Evolutionary conservation across 2,113 vertebrate genomes (phyloP), one percentile per base, ranked within the genome.

Genomic region (Anguilla rostrata): DNA sequence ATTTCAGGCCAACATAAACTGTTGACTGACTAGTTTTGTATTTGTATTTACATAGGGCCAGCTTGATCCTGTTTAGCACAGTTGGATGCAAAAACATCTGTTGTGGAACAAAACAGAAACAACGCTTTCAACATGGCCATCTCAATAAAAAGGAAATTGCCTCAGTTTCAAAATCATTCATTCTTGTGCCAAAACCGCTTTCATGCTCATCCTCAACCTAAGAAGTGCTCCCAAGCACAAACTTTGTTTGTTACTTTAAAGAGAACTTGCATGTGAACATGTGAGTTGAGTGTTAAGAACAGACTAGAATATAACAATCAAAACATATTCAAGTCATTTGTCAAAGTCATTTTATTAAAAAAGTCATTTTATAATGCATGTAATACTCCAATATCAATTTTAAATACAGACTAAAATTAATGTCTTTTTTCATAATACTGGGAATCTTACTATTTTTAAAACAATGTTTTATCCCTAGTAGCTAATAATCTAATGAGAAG

Each of bases 401-500:
- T 96, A 96, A 96, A 96, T 95, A 95, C 92, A 91, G 93, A 92
- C 94, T 95, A 96, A 95, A 96, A 96, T 93, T 83, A 89, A 88
- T 92, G 40, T 91, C 88, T 93, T 90, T 87, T 87, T 86, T 83
- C 34, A 88, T 92, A 94, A 94, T 89, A 95, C 90, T 94, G 89
- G 85, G 85, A 91, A 87, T 88, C 84, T 87, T 82, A 91, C 89
- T 90, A 93, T 78, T 89, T 92, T 94, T 94, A 95, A 96, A 95
- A 87, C 86, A 84, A 95, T 89, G 88, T 86, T 90, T 92, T 92
- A 91, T 91, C 91, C 94, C 92, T 93, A 93, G 90, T 92, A 75
- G 71, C 71, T 75, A 92, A 93, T 88, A 93, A 89, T 92, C 89
- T 90, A 90, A 92, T 82, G 83, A 93, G 86, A 92, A 89, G 90